Conservation (phyloP, 1,140 invertebrate species). For the Pseudomyrmex cubaensis region DNA sequence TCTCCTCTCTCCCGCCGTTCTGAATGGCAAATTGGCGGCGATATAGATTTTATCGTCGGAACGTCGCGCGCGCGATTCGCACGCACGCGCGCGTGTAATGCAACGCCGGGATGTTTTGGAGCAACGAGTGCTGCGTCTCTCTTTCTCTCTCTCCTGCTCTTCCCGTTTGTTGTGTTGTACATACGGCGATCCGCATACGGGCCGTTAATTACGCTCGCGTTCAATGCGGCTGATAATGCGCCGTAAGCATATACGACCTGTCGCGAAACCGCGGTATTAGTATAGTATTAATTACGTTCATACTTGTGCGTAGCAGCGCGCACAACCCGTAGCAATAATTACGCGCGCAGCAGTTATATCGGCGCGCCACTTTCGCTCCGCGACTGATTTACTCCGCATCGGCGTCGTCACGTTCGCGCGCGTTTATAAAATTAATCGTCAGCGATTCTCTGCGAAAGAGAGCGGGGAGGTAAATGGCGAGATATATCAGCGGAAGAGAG, state of each 20-base stretch:
- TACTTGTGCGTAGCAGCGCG: not conserved
- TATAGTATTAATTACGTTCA: constrained; percentile 58
- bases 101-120: constrained; percentile 55
- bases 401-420: constrained; percentile 20
- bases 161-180: not conserved
- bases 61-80: constrained; percentile 51
- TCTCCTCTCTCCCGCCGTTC: not conserved
- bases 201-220: constrained; percentile 68
- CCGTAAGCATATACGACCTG: constrained; percentile 49
- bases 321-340: constrained; percentile 56
- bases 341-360: constrained; percentile 38
- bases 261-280: constrained; percentile 50
- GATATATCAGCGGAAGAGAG: constrained; percentile 15
- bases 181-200: constrained; percentile 46
- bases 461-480: constrained; percentile 20
- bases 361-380: not conserved
- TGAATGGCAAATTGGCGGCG: constrained; percentile 68
- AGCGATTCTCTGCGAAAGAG: not conserved
- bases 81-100: not conserved
- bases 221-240: constrained; percentile 69
- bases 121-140: constrained; percentile 14
- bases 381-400: constrained; percentile 22
- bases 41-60: constrained; percentile 70
- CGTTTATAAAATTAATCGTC: constrained; percentile 45
- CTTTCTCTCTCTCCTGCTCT: not conserved